These are phyloP conservation scores for Drosophila bipectinata DNA, from an alignment of 1,140 invertebrate genomes.

Conservation along the genomic window DNA sequence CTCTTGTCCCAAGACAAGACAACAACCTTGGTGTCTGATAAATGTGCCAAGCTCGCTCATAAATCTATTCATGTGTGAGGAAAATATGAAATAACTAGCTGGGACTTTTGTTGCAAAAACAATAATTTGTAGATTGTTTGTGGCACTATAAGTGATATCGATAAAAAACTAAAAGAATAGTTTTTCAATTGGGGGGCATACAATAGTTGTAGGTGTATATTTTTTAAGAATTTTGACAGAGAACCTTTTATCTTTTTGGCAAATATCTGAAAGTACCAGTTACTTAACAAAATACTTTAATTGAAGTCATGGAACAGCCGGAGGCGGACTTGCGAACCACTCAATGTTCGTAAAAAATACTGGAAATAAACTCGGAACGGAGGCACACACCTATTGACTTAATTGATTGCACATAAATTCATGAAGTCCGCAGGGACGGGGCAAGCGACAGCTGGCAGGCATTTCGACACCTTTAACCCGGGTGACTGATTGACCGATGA, in stretches of 20 bases:
- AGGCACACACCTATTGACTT: constrained; percentile 70
- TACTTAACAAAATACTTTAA: constrained; percentile 41
- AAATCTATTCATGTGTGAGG: constrained; percentile 26
- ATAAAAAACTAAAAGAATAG: neutral
- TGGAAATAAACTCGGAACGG: constrained; percentile 12
- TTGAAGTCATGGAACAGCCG: constrained; percentile 40
- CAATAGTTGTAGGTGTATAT: too few species aligned
- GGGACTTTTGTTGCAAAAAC: constrained; percentile 20
- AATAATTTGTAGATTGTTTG: constrained; percentile 12
- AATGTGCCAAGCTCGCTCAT: constrained; percentile 43
- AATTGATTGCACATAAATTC: constrained; percentile 72
- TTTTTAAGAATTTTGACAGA: too few species aligned
- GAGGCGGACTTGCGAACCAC: constrained; percentile 6
- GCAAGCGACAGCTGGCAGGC: constrained; percentile 16
- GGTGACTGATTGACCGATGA: constrained; percentile 19
- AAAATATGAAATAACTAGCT: constrained; percentile 31
- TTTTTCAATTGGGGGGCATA: too few species aligned
- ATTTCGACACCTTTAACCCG: constrained; percentile 67
- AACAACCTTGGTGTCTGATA: constrained; percentile 40
- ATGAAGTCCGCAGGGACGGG: constrained; percentile 20
- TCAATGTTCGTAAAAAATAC: neutral
- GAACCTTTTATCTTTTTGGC: constrained; percentile 7
- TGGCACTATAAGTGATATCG: neutral
- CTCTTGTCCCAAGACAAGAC: constrained; percentile 15
- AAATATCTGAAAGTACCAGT: neutral